A percentile compares a stretch with the other conserved stretches of the same genome.
These are phyloP conservation scores for Nemapogon koenigi DNA, from an alignment of 2,888 invertebrate species.

Conservation along the genomic window DNA sequence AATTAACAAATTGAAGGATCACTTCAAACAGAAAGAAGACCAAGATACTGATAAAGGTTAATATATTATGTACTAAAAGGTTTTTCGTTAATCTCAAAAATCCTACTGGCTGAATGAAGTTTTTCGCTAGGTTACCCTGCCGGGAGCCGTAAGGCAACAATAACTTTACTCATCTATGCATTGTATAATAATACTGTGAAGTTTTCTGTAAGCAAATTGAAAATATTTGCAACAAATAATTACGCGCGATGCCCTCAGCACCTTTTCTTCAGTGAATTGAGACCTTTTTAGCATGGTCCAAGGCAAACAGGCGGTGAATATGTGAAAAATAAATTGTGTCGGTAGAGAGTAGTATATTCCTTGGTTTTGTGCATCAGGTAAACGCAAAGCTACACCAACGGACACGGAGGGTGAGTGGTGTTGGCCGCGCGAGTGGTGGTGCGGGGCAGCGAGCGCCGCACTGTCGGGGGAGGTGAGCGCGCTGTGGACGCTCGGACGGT, in stretches of 20 bases:
- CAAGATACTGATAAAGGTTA: conserved; percentile 42
- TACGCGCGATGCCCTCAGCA: too few species aligned
- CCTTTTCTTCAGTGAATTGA: too few species aligned
- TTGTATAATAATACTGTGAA: too few species aligned
- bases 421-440: conserved; percentile 36
- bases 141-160: not conserved
- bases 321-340: too few species aligned
- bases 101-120: not conserved
- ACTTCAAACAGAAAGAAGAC: conserved; percentile 63
- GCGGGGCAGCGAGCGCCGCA: conserved; percentile 47
- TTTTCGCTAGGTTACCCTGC: not conserved
- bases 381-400: conserved; percentile 13
- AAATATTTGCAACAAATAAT: too few species aligned
- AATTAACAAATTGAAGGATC: conserved; percentile 70
- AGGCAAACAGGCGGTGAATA: too few species aligned
- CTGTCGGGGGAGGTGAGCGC: conserved; percentile 73
- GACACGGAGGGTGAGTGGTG: conserved; percentile 31
- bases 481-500: conserved; percentile 94
- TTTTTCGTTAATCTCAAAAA: too few species aligned
- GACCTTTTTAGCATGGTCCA: too few species aligned
- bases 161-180: too few species aligned
- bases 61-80: not conserved
- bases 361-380: too few species aligned
- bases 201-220: too few species aligned
- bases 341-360: too few species aligned